Conservation (phyloP, 2,797 vertebrate species). For the Acanthurus lineatus region DNA sequence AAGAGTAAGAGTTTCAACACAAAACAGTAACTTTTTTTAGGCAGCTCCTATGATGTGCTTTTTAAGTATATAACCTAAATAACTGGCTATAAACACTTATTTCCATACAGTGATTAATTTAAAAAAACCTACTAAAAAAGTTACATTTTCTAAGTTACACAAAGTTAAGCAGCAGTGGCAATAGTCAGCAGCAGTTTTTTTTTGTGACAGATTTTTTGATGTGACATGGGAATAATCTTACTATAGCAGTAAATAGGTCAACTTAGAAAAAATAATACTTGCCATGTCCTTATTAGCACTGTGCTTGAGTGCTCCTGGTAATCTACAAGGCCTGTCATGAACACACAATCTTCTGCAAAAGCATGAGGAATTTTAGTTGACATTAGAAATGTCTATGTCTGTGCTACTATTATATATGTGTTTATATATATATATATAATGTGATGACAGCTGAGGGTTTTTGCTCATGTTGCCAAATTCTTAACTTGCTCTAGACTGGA, state of each 20-base stretch:
- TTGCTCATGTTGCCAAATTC: background rate
- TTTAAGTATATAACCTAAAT: background rate
- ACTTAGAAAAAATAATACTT: background rate
- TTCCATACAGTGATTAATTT: background rate
- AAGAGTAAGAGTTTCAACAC: slow-evolving; percentile 28
- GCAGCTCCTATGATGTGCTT: background rate
- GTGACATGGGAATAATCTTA: background rate
- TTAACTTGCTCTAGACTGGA: background rate
- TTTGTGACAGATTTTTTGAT: too few relatives aligned
- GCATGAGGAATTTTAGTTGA: background rate
- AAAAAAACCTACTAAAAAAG: too few relatives aligned
- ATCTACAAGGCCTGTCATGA: background rate
- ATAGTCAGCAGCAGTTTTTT: too few relatives aligned
- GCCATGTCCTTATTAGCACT: background rate
- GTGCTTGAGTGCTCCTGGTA: too few relatives aligned
- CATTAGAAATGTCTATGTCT: background rate
- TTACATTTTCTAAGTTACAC: background rate
- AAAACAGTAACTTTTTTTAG: background rate
- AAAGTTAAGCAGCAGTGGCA: too few relatives aligned
- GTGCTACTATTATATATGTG: background rate
- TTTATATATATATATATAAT: too few relatives aligned
- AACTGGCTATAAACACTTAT: background rate
- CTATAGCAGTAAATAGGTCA: background rate
- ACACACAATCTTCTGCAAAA: background rate
- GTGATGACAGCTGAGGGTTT: too few relatives aligned